Evolutionary conservation across 2,888 invertebrate species (phyloP), one percentile per base, ranked within the genome.

Genomic region (Eudasyphora cyanicolor): DNA sequence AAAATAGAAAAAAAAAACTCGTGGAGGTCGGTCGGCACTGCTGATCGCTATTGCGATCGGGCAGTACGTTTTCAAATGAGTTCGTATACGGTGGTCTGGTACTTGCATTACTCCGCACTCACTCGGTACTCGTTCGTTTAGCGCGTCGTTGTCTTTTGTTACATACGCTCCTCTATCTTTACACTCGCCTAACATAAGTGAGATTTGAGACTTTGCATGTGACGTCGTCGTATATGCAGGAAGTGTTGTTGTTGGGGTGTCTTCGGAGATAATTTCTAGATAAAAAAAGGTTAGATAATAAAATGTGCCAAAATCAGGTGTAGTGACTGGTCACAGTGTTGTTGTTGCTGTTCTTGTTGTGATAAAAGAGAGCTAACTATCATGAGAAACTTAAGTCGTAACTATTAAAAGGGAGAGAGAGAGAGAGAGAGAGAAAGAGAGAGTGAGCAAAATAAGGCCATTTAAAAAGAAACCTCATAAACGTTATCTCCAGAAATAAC

Each of bases 61-160:
- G 10, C 67, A 67, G 67, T 67, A 35, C 38, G 57, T 10, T 57
- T 57, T 19, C 57, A 57, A 27, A 57, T 24, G 67, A 10, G 42
- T 67, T 42, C 42, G 67, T 17, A 24, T 67, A 35, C 67, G 67
- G 67, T 67, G 19, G 42, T 42, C n/a, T n/a, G n/a, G n/a, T n/a
- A n/a, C n/a, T n/a, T n/a, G n/a, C n/a, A n/a, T n/a, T n/a, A n/a
- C n/a, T n/a, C n/a, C n/a, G n/a, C n/a, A n/a, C n/a, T n/a, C n/a
- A 42, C 21, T 21, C 42, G 21, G 42, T 42, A 67, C 67, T 42
- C 38, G 38, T 45, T 45, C 45, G 38, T 45, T 45, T n/a, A 4
- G 6, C 7, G n/a, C 45, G 45, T 45, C 38, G 17, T 62, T 8
- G 54, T 29, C 29, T 27, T 51, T 57, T n/a, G 1, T 27, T 29